These are phyloP conservation scores for Sphaerodactylus townsendi DNA, from an alignment of 2,113 vertebrate genomes.

Conservation along the genomic window DNA sequence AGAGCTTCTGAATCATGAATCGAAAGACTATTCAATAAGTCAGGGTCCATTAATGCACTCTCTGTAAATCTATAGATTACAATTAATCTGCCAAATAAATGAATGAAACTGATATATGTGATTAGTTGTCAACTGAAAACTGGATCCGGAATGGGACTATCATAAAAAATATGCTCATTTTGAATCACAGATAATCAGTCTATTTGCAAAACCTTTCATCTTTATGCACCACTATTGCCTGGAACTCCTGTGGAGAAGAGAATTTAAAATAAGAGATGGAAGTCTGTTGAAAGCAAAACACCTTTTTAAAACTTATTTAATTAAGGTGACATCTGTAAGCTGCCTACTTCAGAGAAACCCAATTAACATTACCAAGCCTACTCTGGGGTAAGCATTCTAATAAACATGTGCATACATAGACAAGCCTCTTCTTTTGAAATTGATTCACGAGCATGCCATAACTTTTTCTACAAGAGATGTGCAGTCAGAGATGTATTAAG, in stretches of 20 bases:
- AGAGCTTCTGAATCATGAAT: conserved; percentile 17
- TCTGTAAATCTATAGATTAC: conserved; percentile 39
- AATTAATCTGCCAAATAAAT: background rate
- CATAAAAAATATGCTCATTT: background rate
- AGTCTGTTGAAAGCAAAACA: rapidly evolving
- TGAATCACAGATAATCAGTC: background rate
- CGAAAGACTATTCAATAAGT: conserved; percentile 9
- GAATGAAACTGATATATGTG: background rate
- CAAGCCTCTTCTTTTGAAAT: background rate
- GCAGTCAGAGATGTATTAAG: too few relatives aligned
- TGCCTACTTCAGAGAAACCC: background rate
- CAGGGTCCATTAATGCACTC: background rate
- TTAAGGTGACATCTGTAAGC: background rate
- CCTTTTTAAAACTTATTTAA: background rate
- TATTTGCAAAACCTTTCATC: background rate
- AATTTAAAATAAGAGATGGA: background rate
- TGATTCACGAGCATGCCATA: background rate
- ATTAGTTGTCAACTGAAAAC: background rate
- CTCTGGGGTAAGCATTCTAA: background rate
- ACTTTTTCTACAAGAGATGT: background rate
- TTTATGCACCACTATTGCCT: background rate
- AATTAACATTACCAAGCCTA: background rate
- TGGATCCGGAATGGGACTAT: rapidly evolving
- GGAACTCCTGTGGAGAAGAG: background rate
- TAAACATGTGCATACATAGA: background rate